Conservation (phyloP, 1,140 invertebrate genomes). For the Atta colombica region DNA sequence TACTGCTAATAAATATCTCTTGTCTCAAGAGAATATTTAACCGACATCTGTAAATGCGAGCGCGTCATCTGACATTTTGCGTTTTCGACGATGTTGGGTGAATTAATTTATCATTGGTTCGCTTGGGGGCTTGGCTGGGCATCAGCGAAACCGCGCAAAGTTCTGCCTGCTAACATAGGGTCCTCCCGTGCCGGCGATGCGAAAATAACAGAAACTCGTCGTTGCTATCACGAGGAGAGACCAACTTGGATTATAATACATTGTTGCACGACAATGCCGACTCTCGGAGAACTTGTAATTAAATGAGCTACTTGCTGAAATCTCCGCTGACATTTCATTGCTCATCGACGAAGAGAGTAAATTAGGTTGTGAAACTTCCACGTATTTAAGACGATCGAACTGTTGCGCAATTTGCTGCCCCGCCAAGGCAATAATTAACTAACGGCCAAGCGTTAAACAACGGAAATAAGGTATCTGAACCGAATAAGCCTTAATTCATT, state of each 20-base stretch:
- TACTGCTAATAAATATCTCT: slow-evolving; percentile 17
- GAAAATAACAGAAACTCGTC: slow-evolving; percentile 63
- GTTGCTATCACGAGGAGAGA: slow-evolving; percentile 51
- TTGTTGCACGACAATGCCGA: slow-evolving; percentile 61
- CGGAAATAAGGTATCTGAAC: no score
- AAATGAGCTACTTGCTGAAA: slow-evolving; percentile 67
- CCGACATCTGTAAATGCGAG: slow-evolving; percentile 17
- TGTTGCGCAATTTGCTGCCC: slow-evolving; percentile 37
- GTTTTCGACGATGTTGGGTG: slow-evolving; percentile 27
- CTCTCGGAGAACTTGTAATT: slow-evolving; percentile 62
- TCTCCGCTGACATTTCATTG: slow-evolving; percentile 58
- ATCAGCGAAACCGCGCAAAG: slow-evolving; percentile 57
- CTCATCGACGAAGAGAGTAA: slow-evolving; percentile 61
- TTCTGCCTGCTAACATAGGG: slow-evolving; percentile 48
- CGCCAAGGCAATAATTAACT: slow-evolving; percentile 15
- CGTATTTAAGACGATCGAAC: slow-evolving; percentile 57
- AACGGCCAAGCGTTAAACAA: neutral
- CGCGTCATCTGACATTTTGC: slow-evolving; percentile 41
- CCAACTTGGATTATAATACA: slow-evolving; percentile 66
- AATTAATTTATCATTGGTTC: slow-evolving; percentile 65
- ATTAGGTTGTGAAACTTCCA: slow-evolving; percentile 58
- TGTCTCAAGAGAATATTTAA: slow-evolving; percentile 37
- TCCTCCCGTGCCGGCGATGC: slow-evolving; percentile 49
- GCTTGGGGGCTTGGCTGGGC: slow-evolving; percentile 56
- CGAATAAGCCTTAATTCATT: no score